Evolutionary conservation across 1,140 invertebrate species (phyloP), one percentile per base, ranked within the genome.

Genomic region (Drosophila sucinea): DNA sequence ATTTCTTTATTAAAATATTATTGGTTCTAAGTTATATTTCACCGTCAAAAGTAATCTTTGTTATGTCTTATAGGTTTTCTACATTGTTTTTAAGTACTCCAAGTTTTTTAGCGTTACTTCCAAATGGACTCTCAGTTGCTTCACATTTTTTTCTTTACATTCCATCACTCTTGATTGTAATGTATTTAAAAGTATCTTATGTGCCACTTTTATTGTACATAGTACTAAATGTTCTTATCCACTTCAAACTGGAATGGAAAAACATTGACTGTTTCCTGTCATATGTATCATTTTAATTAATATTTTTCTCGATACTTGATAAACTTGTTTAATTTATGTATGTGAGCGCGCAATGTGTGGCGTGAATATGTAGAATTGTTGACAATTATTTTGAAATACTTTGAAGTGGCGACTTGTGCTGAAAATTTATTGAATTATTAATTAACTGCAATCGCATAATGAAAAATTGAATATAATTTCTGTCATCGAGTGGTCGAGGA

Each of bases 371-470:
- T 38, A 38, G 10, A 27, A 76, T 76, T 77, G 67, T 57, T 67
- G 72, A 86, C 79, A 86, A 87, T 83, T 79, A 75, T 79, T 75
- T 79, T 51, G 47, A 61, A 79, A 79, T 77, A 79, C 73, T 71
- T 79, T 81, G 58, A 83, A 87, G 79, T 83, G 82, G 72, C 25
- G 44, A 51, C 70, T 69, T 71, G 54, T 81, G 63, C 66, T 64
- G 44, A 60, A 67, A 67, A 72, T 86, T 87, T 83, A 86, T 86
- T 86, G 82, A 82, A 86, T 86, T 87, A 86, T 83, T 86, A 87
- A 86, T 86, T 87, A 87, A 86, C 83, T 87, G 70, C 79, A 87
- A 86, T 86, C 77, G 83, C 76, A 68, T 73, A 47, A 77, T 77
- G 25, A 70, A 61, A 81, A 87, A 87, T 83, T 83, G 65, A 77